Evolutionary conservation across 2,113 vertebrate species (phyloP).

Genomic region (Tupaia tana): DNA sequence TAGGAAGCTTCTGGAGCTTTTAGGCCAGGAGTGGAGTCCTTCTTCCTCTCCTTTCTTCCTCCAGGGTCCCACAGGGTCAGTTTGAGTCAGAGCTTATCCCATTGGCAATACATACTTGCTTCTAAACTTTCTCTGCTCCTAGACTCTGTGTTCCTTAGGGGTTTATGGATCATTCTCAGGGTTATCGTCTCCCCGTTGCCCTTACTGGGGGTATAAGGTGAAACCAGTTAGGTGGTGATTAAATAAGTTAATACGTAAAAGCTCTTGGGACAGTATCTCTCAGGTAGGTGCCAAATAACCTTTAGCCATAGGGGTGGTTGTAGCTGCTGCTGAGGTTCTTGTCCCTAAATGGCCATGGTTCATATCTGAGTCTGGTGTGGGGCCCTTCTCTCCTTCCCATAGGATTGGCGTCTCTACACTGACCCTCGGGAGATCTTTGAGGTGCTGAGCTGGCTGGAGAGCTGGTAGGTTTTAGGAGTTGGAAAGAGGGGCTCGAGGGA

Average conservation of each 20-base stretch:
- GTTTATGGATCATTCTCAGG: background rate
- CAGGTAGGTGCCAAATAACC: background rate
- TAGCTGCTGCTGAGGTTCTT: background rate
- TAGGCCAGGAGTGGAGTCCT: background rate
- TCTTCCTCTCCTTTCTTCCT: background rate
- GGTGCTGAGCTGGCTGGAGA: constrained; percentile 93
- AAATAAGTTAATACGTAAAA: background rate
- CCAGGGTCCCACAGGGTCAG: background rate
- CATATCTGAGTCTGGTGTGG: background rate
- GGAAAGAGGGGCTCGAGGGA: background rate
- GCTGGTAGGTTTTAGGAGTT: constrained; percentile 88
- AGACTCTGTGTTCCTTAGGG: background rate
- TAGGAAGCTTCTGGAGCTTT: background rate
- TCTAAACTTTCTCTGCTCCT: background rate
- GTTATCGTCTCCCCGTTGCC: background rate
- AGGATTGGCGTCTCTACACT: constrained; percentile 97
- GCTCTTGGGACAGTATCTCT: background rate
- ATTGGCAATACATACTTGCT: background rate
- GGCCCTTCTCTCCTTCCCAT: background rate
- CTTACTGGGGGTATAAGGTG: background rate
- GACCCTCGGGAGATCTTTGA: constrained; percentile 94
- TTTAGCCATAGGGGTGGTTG: background rate
- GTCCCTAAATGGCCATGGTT: background rate
- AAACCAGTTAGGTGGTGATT: background rate
- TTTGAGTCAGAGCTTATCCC: background rate